Conservation (phyloP, 2,888 invertebrate genomes). For the Neocrepidodera transversa region DNA sequence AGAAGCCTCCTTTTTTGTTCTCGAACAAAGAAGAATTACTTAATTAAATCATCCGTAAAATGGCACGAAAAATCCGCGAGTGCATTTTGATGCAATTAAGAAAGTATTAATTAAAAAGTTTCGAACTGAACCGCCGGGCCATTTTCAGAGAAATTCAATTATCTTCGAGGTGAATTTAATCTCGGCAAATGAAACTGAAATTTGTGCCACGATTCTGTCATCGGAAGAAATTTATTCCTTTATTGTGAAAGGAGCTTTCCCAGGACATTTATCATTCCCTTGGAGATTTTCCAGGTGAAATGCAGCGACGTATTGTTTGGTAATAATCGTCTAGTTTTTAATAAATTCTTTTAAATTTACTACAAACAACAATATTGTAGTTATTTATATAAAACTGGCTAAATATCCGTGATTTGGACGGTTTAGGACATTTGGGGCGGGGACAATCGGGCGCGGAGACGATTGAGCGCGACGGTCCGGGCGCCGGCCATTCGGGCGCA, state of each 20-base stretch:
- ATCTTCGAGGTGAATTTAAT: slow-evolving; percentile 38
- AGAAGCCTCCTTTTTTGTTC: slow-evolving; percentile 2
- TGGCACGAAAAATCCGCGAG: slow-evolving; percentile 27
- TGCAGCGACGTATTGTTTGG: neutral
- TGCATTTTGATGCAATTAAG: slow-evolving; percentile 43
- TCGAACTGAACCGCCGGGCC: slow-evolving; percentile 38
- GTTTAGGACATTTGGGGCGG: too few relatives aligned
- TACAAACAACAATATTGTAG: too few relatives aligned
- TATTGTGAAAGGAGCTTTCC: neutral
- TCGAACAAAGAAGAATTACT: slow-evolving; percentile 29
- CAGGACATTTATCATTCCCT: neutral
- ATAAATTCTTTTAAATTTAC: too few relatives aligned
- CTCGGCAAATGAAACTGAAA: slow-evolving; percentile 46
- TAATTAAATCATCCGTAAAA: slow-evolving; percentile 36
- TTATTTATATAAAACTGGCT: too few relatives aligned
- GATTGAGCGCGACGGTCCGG: too few relatives aligned
- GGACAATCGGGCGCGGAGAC: too few relatives aligned
- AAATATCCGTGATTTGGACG: too few relatives aligned
- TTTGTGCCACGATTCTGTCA: slow-evolving; percentile 44
- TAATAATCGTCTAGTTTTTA: too few relatives aligned
- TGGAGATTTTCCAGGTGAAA: neutral
- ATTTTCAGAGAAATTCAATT: slow-evolving; percentile 40
- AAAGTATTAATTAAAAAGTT: slow-evolving; percentile 48
- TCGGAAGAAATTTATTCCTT: slow-evolving; percentile 23
- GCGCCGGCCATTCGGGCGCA: too few relatives aligned